phyloP scores from a whole-genome alignment of 2,797 vertebrate species.

The Sylvilagus floridanus region DNA sequence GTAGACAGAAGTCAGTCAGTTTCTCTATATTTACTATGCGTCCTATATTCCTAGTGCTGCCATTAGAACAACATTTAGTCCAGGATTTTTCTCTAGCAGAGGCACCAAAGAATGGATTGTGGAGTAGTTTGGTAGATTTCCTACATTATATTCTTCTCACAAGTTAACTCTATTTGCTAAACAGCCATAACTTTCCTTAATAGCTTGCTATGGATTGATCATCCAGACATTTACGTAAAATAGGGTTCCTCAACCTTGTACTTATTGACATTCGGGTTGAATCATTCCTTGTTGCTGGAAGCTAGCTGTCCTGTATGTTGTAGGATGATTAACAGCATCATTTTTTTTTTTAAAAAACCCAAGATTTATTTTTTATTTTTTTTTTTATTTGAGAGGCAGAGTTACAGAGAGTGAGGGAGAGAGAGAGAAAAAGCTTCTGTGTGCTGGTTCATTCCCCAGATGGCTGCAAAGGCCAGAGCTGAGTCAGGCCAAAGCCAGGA shows the following conservation, averaged over 20 bases:
- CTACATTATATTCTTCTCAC: background rate
- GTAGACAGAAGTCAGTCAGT: background rate
- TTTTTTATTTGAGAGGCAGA: no score
- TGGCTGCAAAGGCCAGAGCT: no score
- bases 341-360: no score
- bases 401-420: no score
- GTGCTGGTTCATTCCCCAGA: no score
- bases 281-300: conserved; percentile 1
- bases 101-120: background rate
- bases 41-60: background rate
- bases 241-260: background rate
- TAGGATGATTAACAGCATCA: background rate
- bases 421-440: no score
- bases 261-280: background rate
- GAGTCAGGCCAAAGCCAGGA: no score
- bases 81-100: conserved; percentile 41
- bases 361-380: no score
- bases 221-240: conserved; percentile 35
- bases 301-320: background rate
- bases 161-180: conserved; percentile 2
- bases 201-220: conserved; percentile 12
- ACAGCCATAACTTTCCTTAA: conserved; percentile 4
- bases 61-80: background rate
- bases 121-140: background rate
- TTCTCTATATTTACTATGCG: background rate